Conservation (phyloP, 2,797 vertebrate species). For the Hypotaenidia okinawae region DNA sequence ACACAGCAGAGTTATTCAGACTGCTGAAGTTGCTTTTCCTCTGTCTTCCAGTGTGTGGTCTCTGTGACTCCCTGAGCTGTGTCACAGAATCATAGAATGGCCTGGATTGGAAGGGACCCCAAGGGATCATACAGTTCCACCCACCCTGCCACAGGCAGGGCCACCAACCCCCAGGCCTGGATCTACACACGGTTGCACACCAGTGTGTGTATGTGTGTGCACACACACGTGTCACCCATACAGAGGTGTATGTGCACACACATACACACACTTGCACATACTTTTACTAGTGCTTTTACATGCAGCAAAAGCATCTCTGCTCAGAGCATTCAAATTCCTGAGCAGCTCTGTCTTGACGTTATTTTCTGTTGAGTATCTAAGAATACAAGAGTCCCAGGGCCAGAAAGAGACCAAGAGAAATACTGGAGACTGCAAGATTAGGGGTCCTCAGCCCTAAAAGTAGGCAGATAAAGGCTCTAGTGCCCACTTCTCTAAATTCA, state of each 20-base stretch:
- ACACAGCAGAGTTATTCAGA: background rate
- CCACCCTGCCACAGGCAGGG: too few species aligned
- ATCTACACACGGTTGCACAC: too few species aligned
- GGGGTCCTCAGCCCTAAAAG: background rate
- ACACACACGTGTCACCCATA: background rate
- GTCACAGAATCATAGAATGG: too few species aligned
- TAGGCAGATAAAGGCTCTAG: background rate
- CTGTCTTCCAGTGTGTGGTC: constrained; percentile 1
- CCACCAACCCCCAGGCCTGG: too few species aligned
- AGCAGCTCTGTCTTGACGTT: background rate
- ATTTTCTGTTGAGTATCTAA: background rate
- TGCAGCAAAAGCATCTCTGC: background rate
- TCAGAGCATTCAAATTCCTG: background rate
- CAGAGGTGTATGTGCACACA: background rate
- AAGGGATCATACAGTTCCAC: too few species aligned
- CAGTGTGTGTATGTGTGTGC: too few species aligned
- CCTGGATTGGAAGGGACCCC: too few species aligned
- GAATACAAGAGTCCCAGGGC: background rate
- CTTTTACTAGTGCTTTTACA: background rate
- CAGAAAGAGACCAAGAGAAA: background rate
- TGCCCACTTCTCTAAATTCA: background rate
- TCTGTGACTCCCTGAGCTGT: accelerated
- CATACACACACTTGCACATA: background rate
- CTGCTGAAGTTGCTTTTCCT: background rate
- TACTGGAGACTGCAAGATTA: background rate